A percentile compares a stretch with the other conserved stretches of the same genome.
Conservation (phyloP, 2,113 vertebrate genomes). For the Coregonus clupeaformis region DNA sequence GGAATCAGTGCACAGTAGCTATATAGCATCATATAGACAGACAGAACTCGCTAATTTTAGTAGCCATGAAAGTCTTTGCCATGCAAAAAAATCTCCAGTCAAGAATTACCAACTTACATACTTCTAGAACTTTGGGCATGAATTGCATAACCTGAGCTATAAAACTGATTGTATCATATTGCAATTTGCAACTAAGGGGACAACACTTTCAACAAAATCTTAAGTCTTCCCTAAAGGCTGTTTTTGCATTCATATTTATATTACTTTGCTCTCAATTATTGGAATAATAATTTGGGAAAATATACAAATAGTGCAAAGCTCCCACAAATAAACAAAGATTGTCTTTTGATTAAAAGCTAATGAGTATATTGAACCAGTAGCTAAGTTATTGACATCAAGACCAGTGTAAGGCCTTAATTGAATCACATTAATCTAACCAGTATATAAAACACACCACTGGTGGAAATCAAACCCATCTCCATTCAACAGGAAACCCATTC, state of each 20-base stretch:
- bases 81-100: constrained; percentile 51
- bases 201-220: constrained; percentile 19
- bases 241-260: constrained; percentile 7
- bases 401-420: constrained; percentile 53
- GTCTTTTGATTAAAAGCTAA: background rate
- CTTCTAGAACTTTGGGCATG: constrained; percentile 50
- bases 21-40: constrained; percentile 46
- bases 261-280: constrained; percentile 25
- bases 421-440: constrained; percentile 53
- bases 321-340: constrained; percentile 3
- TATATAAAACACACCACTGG: constrained; percentile 40
- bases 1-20: constrained; percentile 50
- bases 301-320: constrained; percentile 9
- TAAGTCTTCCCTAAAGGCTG: constrained; percentile 24
- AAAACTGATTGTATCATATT: constrained; percentile 53
- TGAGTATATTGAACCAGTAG: constrained; percentile 1
- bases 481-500: constrained; percentile 48
- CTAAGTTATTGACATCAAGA: constrained; percentile 62
- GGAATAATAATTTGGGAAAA: constrained; percentile 13
- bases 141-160: constrained; percentile 69
- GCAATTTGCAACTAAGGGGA: constrained; percentile 38
- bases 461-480: constrained; percentile 41
- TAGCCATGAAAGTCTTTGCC: constrained; percentile 43
- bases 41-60: constrained; percentile 18
- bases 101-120: constrained; percentile 50